Percentiles rank a stretch among this genome's conserved stretches.
phyloP scores from a whole-genome alignment of 1,140 invertebrate genomes.

The Diabrotica undecimpunctata region DNA sequence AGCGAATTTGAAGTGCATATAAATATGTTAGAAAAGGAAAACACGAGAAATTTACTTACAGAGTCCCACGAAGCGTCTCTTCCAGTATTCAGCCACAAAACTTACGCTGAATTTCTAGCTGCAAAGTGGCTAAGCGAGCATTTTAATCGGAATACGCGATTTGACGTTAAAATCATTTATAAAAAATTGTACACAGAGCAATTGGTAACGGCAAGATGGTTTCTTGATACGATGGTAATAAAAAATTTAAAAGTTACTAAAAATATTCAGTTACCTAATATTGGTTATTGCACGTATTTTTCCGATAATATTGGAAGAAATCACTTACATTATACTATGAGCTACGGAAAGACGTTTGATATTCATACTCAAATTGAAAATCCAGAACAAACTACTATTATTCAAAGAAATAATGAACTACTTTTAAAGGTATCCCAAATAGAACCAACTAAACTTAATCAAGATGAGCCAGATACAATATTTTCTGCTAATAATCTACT shows the following conservation, averaged over 20 bases:
- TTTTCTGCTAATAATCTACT: too few species aligned
- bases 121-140: slow-evolving; percentile 5
- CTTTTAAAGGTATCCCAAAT: too few species aligned
- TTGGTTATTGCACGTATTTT: too few species aligned
- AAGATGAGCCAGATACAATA: too few species aligned
- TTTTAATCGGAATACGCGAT: background rate
- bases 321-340: background rate
- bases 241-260: background rate
- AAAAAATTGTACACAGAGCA: background rate
- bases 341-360: slow-evolving; percentile 8
- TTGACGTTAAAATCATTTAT: background rate
- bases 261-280: too few species aligned
- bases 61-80: background rate
- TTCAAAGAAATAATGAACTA: too few species aligned
- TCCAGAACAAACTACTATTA: too few species aligned
- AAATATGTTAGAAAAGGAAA: slow-evolving; percentile 7
- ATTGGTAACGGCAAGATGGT: background rate
- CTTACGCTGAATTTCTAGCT: slow-evolving; percentile 11
- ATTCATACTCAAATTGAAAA: background rate
- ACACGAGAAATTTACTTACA: background rate
- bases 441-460: too few species aligned
- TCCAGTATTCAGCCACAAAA: slow-evolving; percentile 10
- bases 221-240: background rate
- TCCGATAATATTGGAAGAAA: background rate
- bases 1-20: slow-evolving; percentile 5